phyloP scores from a whole-genome alignment of 2,888 invertebrate genomes.

The Macrosiphum euphorbiae region DNA sequence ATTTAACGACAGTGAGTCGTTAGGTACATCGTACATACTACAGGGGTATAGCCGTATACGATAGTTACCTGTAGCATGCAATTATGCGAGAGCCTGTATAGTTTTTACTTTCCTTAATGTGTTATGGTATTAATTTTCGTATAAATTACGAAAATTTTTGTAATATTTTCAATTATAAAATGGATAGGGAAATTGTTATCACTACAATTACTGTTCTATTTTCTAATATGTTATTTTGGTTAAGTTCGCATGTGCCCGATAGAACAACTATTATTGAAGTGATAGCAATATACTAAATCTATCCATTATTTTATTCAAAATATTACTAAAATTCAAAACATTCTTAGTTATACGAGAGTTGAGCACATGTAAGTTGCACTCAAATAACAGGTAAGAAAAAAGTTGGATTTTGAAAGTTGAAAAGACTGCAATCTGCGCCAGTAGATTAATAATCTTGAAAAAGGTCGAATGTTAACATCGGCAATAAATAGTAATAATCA shows the following conservation, averaged over 20 bases:
- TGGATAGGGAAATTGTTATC: not conserved
- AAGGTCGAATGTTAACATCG: not conserved
- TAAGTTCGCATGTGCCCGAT: not conserved
- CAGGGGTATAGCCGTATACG: not conserved
- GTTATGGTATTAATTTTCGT: not conserved
- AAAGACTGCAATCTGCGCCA: too few relatives aligned
- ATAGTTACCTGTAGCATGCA: not conserved
- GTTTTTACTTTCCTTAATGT: not conserved
- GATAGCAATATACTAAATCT: not conserved
- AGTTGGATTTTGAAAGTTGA: too few relatives aligned
- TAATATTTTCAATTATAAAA: not conserved
- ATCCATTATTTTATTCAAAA: too few relatives aligned
- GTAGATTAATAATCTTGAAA: not conserved
- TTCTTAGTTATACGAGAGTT: not conserved
- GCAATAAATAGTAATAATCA: not conserved
- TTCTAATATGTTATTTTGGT: not conserved
- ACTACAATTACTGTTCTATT: not conserved
- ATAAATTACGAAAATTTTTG: not conserved
- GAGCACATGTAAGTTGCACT: not conserved
- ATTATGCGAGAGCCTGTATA: not conserved
- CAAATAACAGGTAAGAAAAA: not conserved
- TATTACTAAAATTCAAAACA: too few relatives aligned
- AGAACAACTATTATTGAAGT: not conserved
- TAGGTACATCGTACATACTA: not conserved
- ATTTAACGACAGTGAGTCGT: not conserved